Evolutionary conservation across 2,797 vertebrate species (phyloP), one percentile per base, ranked within the genome.

Genomic region (Scarus forsteni): DNA sequence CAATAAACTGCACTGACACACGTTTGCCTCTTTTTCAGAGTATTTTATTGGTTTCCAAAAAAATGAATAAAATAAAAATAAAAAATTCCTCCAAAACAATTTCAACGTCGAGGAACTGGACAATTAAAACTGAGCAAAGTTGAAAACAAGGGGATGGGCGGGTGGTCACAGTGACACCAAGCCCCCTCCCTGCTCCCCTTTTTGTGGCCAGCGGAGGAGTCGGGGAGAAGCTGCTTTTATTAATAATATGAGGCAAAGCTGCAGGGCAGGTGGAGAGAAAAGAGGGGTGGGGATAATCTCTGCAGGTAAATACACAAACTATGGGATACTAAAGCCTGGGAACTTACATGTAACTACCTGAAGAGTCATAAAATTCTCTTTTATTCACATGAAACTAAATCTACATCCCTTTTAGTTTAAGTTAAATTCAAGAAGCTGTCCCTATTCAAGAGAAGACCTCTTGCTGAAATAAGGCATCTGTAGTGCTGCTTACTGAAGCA

Each of bases 391-490:
- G 8, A 73, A 62, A 48, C 54, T 73, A 60, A 71, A 72, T 77
- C 53, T 81, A 78, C 77, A 80, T 75, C 73, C 52, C 18, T 86
- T 89, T 80, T 52, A 42, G 70, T 70, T 50, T 62, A 60, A 44
- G 42, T 77, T 51, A 61, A 63, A 80, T 19, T 77, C 10, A 79
- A 79, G 51, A 53, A 79, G 64, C 50, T 13, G 3, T 67, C 54
- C 82, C 66, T 36, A 36, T 78, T 66, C n/a, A 6, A 69, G 66
- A 62, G 77, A 27, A 62, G 70, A 88, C 75, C 75, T 80, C 81
- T 76, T 40, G 63, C 69, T 81, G 60, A 83, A 75, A 80, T 91
- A 95, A 95, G 93, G 93, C 94, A 92, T 92, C 90, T 88, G 89
- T 83, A 89, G 90, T 85, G 79, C 68, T 73, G 70, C 79, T 63